Conservation (phyloP, 2,113 vertebrate genomes). For the Scartelaos histophorus region DNA sequence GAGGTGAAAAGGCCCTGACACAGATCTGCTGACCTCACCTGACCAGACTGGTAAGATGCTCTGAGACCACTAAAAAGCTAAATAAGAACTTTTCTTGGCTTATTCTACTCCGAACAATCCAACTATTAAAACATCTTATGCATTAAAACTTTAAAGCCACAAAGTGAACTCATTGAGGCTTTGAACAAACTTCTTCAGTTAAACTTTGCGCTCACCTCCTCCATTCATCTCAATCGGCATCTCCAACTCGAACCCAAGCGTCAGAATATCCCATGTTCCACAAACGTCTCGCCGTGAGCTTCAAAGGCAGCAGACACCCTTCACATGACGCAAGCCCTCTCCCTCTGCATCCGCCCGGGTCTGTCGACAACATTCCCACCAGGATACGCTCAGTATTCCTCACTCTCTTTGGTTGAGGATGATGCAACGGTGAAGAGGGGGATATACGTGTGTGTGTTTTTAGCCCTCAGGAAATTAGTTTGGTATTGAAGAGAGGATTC, state of each 20-base stretch:
- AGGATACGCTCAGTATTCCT: constrained; percentile 67
- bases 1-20: too few relatives aligned
- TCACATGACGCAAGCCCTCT: constrained; percentile 69
- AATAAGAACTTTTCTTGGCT: too few relatives aligned
- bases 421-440: constrained; percentile 72
- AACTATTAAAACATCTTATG: background rate
- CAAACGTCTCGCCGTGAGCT: constrained; percentile 57
- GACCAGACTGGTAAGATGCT: too few relatives aligned
- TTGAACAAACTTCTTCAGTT: constrained; percentile 42
- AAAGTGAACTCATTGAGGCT: constrained; percentile 9
- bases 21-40: too few relatives aligned
- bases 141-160: background rate
- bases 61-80: too few relatives aligned
- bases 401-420: constrained; percentile 64
- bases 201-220: constrained; percentile 46
- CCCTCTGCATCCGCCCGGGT: constrained; percentile 52
- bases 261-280: constrained; percentile 57
- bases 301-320: constrained; percentile 62
- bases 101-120: background rate
- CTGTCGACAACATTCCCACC: constrained; percentile 62
- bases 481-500: background rate
- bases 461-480: background rate
- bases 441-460: constrained; percentile 33
- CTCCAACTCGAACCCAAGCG: constrained; percentile 54
- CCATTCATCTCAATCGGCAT: constrained; percentile 57